These are phyloP conservation scores for Temnothorax ravouxi DNA, from an alignment of 2,888 invertebrate species.

Conservation along the genomic window DNA sequence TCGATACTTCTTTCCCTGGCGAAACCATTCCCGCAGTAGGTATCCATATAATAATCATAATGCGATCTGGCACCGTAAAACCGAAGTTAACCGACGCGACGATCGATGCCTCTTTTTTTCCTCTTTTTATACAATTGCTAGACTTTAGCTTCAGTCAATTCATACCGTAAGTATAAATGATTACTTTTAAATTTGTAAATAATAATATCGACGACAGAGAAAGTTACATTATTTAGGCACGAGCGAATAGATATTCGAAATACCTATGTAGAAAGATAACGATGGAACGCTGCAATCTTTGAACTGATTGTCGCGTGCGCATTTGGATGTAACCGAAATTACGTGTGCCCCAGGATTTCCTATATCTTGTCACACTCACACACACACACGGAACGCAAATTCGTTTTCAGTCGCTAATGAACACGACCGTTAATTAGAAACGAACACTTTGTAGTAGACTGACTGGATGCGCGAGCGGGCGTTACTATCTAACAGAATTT, in stretches of 20 bases:
- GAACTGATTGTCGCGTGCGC: constrained; percentile 5
- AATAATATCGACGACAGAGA: not conserved
- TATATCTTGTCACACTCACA: constrained; percentile 46
- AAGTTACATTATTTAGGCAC: not conserved
- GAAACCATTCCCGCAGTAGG: constrained; percentile 46
- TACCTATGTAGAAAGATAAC: not conserved
- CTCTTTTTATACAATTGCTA: not conserved
- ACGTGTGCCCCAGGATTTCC: constrained; percentile 21
- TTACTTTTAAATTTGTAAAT: not conserved
- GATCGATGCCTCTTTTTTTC: not conserved
- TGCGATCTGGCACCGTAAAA: constrained; percentile 49
- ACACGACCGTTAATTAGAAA: constrained; percentile 71
- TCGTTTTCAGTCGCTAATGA: constrained; percentile 63
- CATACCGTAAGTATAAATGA: not conserved
- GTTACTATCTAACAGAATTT: constrained; percentile 62
- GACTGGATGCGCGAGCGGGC: constrained; percentile 57
- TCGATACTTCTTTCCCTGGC: constrained; percentile 78
- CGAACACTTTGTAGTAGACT: constrained; percentile 63
- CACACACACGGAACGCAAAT: constrained; percentile 59
- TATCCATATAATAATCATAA: constrained; percentile 70
- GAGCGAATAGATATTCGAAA: not conserved
- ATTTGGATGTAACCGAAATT: constrained; percentile 30
- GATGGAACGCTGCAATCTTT: not conserved
- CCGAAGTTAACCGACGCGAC: constrained; percentile 41
- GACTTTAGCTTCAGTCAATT: not conserved